These are phyloP conservation scores for Sitophilus oryzae DNA, from an alignment of 1,140 invertebrate genomes.

Conservation along the genomic window DNA sequence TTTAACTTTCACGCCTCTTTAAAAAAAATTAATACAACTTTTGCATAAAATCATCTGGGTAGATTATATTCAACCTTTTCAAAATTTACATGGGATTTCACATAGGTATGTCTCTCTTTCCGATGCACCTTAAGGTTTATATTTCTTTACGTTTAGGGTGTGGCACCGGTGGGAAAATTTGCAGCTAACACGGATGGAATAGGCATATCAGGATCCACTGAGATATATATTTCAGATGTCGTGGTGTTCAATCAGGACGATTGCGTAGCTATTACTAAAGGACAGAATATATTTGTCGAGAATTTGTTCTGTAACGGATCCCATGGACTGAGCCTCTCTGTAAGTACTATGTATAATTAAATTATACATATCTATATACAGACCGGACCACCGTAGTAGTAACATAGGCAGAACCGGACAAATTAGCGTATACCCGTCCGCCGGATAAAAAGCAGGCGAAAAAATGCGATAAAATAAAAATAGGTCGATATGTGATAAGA, in stretches of 20 bases:
- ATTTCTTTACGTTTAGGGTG: not conserved
- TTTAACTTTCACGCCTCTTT: too few species aligned
- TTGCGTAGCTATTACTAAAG: constrained; percentile 17
- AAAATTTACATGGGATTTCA: too few species aligned
- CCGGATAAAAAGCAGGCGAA: too few species aligned
- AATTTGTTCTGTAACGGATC: constrained; percentile 22
- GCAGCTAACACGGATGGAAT: constrained; percentile 23
- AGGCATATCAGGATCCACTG: not conserved
- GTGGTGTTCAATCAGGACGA: constrained; percentile 24
- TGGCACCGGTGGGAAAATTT: not conserved
- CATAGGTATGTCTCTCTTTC: too few species aligned
- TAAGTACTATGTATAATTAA: not conserved
- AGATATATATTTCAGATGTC: constrained; percentile 8
- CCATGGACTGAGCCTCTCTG: constrained; percentile 22
- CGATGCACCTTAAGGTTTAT: not conserved
- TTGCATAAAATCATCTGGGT: too few species aligned
- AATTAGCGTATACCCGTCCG: too few species aligned
- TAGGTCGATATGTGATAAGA: too few species aligned
- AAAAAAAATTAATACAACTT: too few species aligned
- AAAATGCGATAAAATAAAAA: too few species aligned
- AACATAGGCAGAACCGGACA: too few species aligned
- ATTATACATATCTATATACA: not conserved
- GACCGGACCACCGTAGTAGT: too few species aligned
- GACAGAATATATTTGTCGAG: constrained; percentile 7
- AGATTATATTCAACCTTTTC: too few species aligned